Evolutionary conservation across 2,797 vertebrate species (phyloP).

Genomic region (Sphenopsis melanotis): DNA sequence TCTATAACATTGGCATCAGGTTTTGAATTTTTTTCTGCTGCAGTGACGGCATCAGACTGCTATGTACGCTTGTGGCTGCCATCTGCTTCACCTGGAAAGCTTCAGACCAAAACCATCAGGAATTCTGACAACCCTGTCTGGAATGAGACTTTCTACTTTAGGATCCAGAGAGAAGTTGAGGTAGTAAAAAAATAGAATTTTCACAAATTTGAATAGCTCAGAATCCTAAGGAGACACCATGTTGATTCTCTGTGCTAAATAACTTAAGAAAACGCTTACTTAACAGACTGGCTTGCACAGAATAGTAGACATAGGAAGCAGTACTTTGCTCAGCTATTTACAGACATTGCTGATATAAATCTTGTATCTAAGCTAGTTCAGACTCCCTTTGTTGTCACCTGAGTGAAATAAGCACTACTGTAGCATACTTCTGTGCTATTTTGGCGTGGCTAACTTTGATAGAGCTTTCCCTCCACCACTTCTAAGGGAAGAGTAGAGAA

Average conservation of each 20-base stretch:
- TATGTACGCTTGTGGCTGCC: slow-evolving; percentile 83
- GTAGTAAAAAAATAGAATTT: slow-evolving; percentile 44
- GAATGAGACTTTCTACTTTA: slow-evolving; percentile 85
- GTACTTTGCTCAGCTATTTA: neutral
- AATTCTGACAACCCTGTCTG: slow-evolving; percentile 79
- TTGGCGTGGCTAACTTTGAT: neutral
- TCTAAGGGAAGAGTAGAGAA: neutral
- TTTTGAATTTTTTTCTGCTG: slow-evolving; percentile 1
- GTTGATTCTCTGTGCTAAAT: neutral
- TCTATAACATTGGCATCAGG: neutral
- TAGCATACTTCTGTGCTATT: neutral
- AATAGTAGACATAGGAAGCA: neutral
- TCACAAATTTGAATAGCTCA: neutral
- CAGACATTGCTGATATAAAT: neutral
- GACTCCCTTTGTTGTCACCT: neutral
- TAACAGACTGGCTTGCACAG: neutral
- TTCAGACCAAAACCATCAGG: slow-evolving; percentile 74
- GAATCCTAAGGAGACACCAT: neutral
- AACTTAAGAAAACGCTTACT: neutral
- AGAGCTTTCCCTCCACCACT: neutral
- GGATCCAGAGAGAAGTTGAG: slow-evolving; percentile 79
- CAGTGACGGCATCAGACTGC: slow-evolving; percentile 80
- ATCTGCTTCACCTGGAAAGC: slow-evolving; percentile 70
- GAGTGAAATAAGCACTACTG: neutral
- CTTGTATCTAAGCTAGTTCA: neutral